Percentiles rank a stretch among this genome's conserved stretches.
These are phyloP conservation scores for Chrysopa pallens DNA, from an alignment of 1,140 invertebrate species.

Conservation along the genomic window DNA sequence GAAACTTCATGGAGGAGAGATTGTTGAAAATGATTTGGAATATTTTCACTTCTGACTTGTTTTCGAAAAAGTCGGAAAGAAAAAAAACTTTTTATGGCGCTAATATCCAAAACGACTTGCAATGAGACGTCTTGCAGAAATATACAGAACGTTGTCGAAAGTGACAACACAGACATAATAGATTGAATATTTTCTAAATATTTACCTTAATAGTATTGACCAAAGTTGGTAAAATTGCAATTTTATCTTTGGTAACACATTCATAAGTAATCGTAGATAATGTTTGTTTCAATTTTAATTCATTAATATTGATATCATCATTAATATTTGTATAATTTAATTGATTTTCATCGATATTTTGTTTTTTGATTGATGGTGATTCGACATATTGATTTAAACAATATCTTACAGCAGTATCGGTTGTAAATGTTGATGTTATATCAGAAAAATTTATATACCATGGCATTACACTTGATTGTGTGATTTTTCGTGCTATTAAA, in stretches of 20 bases:
- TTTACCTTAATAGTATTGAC: conserved; percentile 47
- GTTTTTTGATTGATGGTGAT: conserved; percentile 7
- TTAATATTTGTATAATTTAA: conserved; percentile 6
- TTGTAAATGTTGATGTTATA: conserved; percentile 42
- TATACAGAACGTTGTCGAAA: too few relatives aligned
- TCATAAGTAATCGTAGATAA: conserved; percentile 66
- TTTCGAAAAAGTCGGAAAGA: conserved; percentile 3
- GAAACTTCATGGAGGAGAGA: too few relatives aligned
- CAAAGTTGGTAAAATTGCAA: conserved; percentile 59
- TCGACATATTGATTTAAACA: conserved; percentile 47
- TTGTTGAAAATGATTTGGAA: too few relatives aligned
- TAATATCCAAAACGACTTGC: too few relatives aligned
- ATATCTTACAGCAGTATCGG: conserved; percentile 39
- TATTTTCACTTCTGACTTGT: conserved; percentile 1
- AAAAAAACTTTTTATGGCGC: conserved; percentile 6
- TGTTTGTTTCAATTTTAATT: conserved; percentile 41
- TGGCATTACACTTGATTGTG: conserved; percentile 52
- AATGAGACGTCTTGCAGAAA: too few relatives aligned
- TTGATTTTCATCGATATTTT: conserved; percentile 7
- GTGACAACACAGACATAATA: conserved; percentile 1
- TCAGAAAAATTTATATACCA: conserved; percentile 40
- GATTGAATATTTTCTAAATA: conserved; percentile 7
- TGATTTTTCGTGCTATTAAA: conserved; percentile 65
- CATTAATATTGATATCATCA: conserved; percentile 7
- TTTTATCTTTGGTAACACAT: conserved; percentile 70